A percentile compares a stretch with the other conserved stretches of the same genome.
phyloP scores from a whole-genome alignment of 1,140 invertebrate species.

The Paracyclopina nana region DNA sequence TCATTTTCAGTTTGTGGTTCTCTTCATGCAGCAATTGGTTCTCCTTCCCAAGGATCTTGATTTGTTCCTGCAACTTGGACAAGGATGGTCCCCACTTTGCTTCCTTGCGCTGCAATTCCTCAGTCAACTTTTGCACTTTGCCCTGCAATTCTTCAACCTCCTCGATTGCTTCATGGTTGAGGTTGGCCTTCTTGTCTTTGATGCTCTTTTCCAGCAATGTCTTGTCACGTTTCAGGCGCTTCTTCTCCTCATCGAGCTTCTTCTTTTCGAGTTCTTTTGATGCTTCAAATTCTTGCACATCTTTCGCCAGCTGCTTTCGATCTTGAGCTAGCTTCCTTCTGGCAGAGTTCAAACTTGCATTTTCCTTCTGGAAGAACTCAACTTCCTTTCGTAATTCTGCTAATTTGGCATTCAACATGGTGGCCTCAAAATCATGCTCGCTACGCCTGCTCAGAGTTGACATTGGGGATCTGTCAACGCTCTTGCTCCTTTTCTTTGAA shows the following conservation, averaged over 20 bases:
- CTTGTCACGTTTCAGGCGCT: background rate
- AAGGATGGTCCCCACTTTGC: background rate
- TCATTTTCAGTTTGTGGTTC: constrained; percentile 2
- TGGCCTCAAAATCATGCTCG: background rate
- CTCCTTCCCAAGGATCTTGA: constrained; percentile 1
- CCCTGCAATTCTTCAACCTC: background rate
- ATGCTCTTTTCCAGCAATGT: background rate
- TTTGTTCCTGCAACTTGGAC: background rate
- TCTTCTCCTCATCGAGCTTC: background rate
- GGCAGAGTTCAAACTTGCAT: background rate
- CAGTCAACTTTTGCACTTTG: background rate
- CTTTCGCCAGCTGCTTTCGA: background rate
- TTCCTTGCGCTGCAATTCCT: background rate
- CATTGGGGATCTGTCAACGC: background rate
- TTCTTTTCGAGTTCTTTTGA: background rate
- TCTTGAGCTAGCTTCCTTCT: background rate
- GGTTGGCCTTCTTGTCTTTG: constrained; percentile 1
- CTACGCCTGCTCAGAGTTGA: background rate
- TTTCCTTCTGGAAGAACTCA: background rate
- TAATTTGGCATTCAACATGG: background rate
- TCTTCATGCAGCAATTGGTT: background rate
- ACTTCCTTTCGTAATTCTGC: background rate
- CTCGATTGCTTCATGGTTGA: too few relatives aligned
- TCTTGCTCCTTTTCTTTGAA: too few relatives aligned
- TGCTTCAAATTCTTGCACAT: background rate